These are phyloP conservation scores for Struthio camelus DNA, from an alignment of 2,113 vertebrate species.

Conservation along the genomic window DNA sequence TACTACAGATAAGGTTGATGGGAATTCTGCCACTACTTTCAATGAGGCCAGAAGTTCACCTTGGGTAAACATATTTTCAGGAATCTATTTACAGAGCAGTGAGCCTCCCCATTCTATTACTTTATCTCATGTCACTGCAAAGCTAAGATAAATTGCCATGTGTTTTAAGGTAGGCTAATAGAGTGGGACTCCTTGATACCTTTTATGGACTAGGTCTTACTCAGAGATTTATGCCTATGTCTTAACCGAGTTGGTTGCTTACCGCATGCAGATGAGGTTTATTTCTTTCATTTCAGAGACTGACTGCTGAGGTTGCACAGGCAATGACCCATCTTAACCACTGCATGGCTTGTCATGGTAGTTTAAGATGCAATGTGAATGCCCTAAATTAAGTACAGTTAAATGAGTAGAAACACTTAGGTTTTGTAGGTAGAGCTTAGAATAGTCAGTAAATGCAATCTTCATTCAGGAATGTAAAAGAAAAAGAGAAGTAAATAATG, in stretches of 20 bases:
- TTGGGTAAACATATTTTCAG: neutral
- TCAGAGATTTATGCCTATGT: neutral
- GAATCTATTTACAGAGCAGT: neutral
- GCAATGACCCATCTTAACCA: neutral
- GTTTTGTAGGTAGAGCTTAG: neutral
- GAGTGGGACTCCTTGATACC: neutral
- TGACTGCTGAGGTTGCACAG: neutral
- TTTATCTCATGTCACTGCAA: neutral
- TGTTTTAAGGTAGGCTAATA: neutral
- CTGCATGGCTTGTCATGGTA: neutral
- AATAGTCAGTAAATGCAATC: neutral
- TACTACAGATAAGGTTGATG: neutral
- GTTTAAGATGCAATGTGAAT: neutral
- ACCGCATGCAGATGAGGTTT: neutral
- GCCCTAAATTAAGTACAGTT: neutral
- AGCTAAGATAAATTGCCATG: neutral
- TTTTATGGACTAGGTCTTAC: neutral
- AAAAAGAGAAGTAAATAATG: rapidly evolving
- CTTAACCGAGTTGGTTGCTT: neutral
- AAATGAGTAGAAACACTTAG: neutral
- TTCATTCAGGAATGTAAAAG: neutral
- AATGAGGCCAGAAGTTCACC: neutral
- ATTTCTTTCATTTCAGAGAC: neutral
- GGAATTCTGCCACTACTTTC: neutral
- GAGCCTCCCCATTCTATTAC: neutral